phyloP scores from a whole-genome alignment of 2,797 vertebrate species.

The Sebastes minor region DNA sequence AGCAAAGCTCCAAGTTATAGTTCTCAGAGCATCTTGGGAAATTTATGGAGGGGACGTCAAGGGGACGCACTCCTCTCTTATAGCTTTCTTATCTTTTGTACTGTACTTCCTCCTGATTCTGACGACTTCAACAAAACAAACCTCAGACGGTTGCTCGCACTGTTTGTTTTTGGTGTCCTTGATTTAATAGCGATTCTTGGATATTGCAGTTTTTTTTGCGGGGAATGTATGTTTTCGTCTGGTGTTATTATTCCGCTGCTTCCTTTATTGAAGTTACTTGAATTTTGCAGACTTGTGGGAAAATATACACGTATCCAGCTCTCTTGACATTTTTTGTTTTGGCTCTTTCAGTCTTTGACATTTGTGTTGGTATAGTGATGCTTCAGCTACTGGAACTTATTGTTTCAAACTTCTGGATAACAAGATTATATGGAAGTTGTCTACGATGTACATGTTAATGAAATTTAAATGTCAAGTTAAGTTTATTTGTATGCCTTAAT shows the following conservation, averaged over 20 bases:
- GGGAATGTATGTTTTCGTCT: background rate
- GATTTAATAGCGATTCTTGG: background rate
- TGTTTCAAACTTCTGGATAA: background rate
- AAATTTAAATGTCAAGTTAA: background rate
- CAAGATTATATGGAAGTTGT: background rate
- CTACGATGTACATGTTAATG: background rate
- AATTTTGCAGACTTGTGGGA: background rate
- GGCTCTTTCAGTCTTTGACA: background rate
- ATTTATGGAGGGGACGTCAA: background rate
- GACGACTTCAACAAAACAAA: background rate
- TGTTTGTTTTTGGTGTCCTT: background rate
- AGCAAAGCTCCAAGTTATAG: background rate
- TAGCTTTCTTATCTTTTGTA: background rate
- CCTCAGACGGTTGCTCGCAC: background rate
- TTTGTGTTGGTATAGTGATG: background rate
- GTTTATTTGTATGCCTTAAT: background rate
- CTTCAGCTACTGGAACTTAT: background rate
- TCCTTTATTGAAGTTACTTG: conserved; percentile 11
- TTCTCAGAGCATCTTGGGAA: background rate
- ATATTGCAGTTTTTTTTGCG: background rate
- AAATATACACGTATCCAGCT: background rate
- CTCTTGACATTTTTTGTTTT: background rate
- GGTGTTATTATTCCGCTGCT: background rate
- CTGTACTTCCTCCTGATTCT: background rate
- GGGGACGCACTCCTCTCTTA: background rate